These are phyloP conservation scores for Athripsodes cinereus DNA, from an alignment of 2,888 invertebrate species.

Conservation along the genomic window DNA sequence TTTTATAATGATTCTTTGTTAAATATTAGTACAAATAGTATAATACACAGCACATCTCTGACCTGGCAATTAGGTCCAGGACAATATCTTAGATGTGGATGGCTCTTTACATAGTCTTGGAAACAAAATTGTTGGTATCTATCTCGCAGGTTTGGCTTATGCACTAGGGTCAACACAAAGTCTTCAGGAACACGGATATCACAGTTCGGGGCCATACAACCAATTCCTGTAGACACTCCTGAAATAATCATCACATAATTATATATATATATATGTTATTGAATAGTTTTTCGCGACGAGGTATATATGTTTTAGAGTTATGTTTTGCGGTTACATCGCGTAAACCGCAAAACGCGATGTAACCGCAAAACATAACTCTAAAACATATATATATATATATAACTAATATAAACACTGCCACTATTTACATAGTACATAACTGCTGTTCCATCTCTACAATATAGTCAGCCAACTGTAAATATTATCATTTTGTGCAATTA, in stretches of 20 bases:
- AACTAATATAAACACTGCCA: no score
- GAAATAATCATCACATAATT: constrained; percentile 15
- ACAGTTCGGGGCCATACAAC: constrained; percentile 96
- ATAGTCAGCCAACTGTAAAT: no score
- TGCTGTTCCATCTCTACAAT: no score
- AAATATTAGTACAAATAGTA: not conserved
- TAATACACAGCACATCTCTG: constrained; percentile 6
- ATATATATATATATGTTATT: no score
- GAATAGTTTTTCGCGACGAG: no score
- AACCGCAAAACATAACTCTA: no score
- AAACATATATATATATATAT: no score
- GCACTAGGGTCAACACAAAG: constrained; percentile 82
- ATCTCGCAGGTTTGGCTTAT: constrained; percentile 75
- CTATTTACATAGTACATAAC: no score
- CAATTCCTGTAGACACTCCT: constrained; percentile 78
- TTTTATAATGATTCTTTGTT: not conserved
- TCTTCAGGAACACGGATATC: constrained; percentile 94
- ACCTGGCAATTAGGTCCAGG: constrained; percentile 94
- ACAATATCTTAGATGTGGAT: constrained; percentile 86
- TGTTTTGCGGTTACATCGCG: no score
- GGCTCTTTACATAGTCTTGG: constrained; percentile 91
- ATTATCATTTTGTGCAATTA: no score
- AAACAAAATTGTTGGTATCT: constrained; percentile 95
- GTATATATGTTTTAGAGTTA: no score
- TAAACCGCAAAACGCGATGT: no score